Conservation (phyloP, 2,113 vertebrate species). For the Crotophaga sulcirostris region DNA sequence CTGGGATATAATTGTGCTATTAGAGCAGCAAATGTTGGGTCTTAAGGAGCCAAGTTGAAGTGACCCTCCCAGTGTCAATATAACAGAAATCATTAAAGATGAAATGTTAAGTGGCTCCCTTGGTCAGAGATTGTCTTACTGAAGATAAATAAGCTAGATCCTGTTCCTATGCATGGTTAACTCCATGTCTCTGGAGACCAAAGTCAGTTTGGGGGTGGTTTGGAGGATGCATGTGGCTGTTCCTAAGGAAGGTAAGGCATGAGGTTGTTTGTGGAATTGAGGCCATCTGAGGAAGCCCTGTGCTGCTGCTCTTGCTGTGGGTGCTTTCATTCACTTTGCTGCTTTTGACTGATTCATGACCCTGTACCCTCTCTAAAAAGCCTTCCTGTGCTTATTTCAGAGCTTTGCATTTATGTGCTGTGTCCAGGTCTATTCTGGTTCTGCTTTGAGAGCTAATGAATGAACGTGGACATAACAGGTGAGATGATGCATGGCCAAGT, state of each 20-base stretch:
- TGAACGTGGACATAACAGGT: neutral
- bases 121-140: neutral
- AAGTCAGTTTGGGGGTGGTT: neutral
- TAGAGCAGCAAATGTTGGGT: neutral
- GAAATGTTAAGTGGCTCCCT: constrained; percentile 2
- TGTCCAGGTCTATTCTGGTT: neutral
- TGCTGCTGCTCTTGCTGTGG: constrained; percentile 15
- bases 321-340: neutral
- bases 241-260: neutral
- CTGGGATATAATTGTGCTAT: constrained; percentile 1
- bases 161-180: neutral
- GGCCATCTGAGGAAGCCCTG: neutral
- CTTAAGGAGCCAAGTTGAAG: neutral
- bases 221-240: neutral
- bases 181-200: neutral
- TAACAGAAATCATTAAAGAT: neutral
- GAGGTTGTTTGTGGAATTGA: neutral
- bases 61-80: neutral
- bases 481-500: neutral
- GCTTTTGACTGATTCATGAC: constrained; percentile 5
- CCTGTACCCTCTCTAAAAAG: neutral
- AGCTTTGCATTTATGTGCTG: neutral
- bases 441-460: constrained; percentile 31
- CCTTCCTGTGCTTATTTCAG: neutral
- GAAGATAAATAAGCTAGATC: neutral